These are phyloP conservation scores for Gari tellinella DNA, from an alignment of 2,888 invertebrate genomes.

Conservation along the genomic window DNA sequence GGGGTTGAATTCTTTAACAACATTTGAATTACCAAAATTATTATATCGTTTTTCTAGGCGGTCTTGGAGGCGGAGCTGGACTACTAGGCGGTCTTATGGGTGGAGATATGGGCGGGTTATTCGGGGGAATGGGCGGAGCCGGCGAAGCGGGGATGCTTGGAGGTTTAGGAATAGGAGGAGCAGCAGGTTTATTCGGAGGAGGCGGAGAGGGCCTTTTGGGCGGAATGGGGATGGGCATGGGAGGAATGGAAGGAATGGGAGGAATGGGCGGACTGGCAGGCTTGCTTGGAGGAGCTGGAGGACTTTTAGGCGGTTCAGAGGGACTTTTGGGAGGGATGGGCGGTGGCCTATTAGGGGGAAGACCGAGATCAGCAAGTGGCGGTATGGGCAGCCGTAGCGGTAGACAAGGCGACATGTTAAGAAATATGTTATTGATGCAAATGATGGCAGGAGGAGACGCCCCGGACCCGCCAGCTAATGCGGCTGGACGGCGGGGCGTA, in stretches of 20 bases:
- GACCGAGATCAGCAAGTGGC: not conserved
- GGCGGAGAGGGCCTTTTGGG: not conserved
- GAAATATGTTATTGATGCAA: constrained; percentile 1
- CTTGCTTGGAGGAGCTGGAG: not conserved
- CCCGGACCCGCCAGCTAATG: constrained; percentile 11
- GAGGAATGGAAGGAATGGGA: not conserved
- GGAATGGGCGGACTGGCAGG: not conserved
- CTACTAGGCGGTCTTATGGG: no score
- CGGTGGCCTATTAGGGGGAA: not conserved
- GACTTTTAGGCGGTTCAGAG: not conserved
- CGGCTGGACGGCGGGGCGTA: not conserved
- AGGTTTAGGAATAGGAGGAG: not conserved
- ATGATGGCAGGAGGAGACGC: constrained; percentile 6
- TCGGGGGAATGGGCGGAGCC: constrained; percentile 1
- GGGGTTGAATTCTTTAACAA: not conserved
- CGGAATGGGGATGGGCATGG: not conserved
- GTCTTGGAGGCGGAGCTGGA: not conserved
- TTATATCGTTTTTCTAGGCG: not conserved
- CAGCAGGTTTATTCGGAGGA: not conserved
- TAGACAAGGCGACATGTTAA: constrained; percentile 8
- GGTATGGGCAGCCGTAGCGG: not conserved
- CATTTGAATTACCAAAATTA: not conserved
- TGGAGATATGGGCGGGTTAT: no score
- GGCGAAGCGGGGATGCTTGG: not conserved
- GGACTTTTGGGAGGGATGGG: constrained; percentile 1